Conservation (phyloP, 2,113 vertebrate species). For the Indicator indicator region DNA sequence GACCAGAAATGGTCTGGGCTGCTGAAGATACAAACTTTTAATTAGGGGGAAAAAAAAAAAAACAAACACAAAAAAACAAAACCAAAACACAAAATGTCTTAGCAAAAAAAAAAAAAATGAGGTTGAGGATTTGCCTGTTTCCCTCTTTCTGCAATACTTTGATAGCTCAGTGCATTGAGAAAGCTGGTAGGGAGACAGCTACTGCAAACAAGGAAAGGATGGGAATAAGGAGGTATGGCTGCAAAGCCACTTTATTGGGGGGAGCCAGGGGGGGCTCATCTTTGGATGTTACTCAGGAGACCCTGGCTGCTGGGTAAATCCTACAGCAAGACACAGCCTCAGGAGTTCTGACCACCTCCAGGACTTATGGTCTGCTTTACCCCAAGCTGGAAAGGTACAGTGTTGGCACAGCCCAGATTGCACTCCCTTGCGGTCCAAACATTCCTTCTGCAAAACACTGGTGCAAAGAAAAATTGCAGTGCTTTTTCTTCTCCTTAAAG, state of each 20-base stretch:
- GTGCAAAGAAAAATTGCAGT: neutral
- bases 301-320: neutral
- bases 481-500: neutral
- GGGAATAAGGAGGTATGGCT: neutral
- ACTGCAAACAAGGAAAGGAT: neutral
- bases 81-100: neutral
- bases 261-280: neutral
- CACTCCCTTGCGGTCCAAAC: neutral
- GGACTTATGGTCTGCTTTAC: too few species aligned
- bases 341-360: neutral
- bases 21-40: neutral
- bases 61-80: too few species aligned
- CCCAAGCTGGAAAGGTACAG: neutral
- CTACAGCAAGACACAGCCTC: neutral
- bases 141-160: neutral
- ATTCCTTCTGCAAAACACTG: neutral
- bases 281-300: neutral
- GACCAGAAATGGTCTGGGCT: neutral
- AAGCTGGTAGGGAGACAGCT: neutral
- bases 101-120: neutral
- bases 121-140: neutral
- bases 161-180: neutral
- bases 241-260: accelerated
- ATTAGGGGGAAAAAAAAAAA: neutral
- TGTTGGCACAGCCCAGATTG: accelerated